Evolutionary conservation across 37 sponge, comb jelly and placozoan genomes (phyloP), one percentile per base, ranked within the genome.

Genomic region (Spongilla lacustris): DNA sequence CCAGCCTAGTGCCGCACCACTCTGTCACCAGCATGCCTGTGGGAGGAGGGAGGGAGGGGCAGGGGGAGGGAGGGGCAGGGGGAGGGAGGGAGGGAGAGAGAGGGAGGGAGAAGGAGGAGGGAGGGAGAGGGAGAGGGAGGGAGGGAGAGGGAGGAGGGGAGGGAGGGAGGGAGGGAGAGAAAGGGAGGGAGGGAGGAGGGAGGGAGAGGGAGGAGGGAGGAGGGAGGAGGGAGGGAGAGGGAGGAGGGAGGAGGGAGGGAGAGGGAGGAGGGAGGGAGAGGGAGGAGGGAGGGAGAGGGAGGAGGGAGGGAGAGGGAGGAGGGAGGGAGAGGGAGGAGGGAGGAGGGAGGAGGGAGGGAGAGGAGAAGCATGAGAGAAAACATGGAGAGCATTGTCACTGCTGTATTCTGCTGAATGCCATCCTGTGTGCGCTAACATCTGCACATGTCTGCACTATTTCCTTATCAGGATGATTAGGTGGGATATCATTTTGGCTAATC

Each of bases 1-100:
- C 75, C 33, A 90, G 77, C 71, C 26, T 26, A 12, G 81, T 31
- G 0, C 90, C 86, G 27, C 68, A 30, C 81, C 86, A 81, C 46
- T 74, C 68, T 50, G 68, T 50, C 8, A 90, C 68, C 22, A 76
- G 81, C 37, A 80, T 6, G 12, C 90, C 90, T 90, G 66, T 31
- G 1, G 14, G 50, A 6, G 41, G 6, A 9, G 6, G 6, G 41
- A 1, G 58, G 11, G 58, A 17, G 58, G 19, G 21, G 58, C 14
- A 10, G 58, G 21, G 12, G 21, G 58, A 1, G 58, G 11, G 21
- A 10, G 8, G 41, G 41, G 6, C 6, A 9, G 6, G 6, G 41
- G 12, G 58, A 58, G 58, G 19, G 58, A 17, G 21, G 58, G 58
- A 10, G 58, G 21, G 12, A 14, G 58, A 1, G 58, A 58, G 21